Evolutionary conservation across 2,888 invertebrate species (phyloP).

Genomic region (Diadromus collaris): DNA sequence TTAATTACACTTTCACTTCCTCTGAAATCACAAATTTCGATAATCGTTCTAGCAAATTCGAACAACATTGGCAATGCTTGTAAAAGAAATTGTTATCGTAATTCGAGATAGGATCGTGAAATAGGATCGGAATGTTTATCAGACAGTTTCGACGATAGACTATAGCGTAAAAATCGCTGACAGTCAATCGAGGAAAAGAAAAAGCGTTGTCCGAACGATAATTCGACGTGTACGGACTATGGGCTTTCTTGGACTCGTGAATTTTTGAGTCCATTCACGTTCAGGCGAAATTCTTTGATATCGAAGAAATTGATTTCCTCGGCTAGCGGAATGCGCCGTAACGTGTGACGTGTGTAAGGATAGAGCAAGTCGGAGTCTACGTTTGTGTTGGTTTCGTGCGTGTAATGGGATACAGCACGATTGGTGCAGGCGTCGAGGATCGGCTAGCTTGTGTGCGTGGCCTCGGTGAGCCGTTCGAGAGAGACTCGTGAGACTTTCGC

Average conservation of each 20-base stretch:
- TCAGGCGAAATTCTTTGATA: neutral
- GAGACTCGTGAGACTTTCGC: slow-evolving; percentile 57
- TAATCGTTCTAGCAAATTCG: too few relatives aligned
- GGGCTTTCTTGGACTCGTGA: neutral
- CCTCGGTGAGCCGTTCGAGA: slow-evolving; percentile 9
- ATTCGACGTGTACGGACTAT: neutral
- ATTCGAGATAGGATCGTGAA: neutral
- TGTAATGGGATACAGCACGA: neutral
- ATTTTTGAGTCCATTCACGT: neutral
- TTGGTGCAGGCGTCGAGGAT: slow-evolving; percentile 9
- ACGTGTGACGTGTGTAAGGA: slow-evolving; percentile 39
- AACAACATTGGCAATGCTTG: neutral
- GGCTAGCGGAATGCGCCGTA: slow-evolving; percentile 45
- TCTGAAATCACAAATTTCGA: neutral
- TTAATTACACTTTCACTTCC: neutral
- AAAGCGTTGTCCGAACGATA: neutral
- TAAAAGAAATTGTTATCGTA: neutral
- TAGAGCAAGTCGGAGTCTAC: slow-evolving; percentile 44
- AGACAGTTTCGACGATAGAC: neutral
- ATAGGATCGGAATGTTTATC: neutral
- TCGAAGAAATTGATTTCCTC: slow-evolving; percentile 8
- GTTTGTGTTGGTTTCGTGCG: neutral
- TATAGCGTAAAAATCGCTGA: neutral
- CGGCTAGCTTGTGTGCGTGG: neutral
- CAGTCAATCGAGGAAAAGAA: neutral